phyloP scores from a whole-genome alignment of 2,888 invertebrate genomes.

The Coremacera marginata region DNA sequence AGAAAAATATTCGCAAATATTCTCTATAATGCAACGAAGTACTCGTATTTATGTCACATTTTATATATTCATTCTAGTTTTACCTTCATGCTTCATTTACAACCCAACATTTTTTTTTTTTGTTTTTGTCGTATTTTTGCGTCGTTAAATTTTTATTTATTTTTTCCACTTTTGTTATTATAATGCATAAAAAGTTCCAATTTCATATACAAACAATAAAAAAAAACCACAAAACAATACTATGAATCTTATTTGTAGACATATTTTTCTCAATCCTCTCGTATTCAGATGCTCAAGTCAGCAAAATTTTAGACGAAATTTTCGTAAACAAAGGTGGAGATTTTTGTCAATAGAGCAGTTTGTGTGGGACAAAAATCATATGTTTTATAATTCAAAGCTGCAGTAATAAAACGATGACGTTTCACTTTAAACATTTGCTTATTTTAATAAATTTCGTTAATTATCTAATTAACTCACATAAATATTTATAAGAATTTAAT shows the following conservation, averaged over 20 bases:
- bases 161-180: slow-evolving; percentile 8
- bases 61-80: neutral
- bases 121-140: neutral
- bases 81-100: slow-evolving; percentile 16
- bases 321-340: neutral
- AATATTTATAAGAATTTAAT: no score
- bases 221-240: neutral
- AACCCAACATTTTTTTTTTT: neutral
- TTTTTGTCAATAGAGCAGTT: neutral
- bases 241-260: neutral
- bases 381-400: no score
- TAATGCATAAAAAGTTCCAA: slow-evolving; percentile 24
- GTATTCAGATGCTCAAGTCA: neutral
- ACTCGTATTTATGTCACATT: no score
- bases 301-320: neutral
- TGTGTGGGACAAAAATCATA: neutral
- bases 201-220: slow-evolving; percentile 24
- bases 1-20: no score
- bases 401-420: neutral
- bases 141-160: slow-evolving; percentile 9
- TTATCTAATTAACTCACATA: no score
- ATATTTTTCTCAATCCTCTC: neutral
- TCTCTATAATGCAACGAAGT: no score
- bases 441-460: no score
- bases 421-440: no score